Percentiles rank a stretch among this genome's conserved stretches.
Evolutionary conservation across 2,888 invertebrate genomes (phyloP).

Genomic region (Acrocera orbiculus): DNA sequence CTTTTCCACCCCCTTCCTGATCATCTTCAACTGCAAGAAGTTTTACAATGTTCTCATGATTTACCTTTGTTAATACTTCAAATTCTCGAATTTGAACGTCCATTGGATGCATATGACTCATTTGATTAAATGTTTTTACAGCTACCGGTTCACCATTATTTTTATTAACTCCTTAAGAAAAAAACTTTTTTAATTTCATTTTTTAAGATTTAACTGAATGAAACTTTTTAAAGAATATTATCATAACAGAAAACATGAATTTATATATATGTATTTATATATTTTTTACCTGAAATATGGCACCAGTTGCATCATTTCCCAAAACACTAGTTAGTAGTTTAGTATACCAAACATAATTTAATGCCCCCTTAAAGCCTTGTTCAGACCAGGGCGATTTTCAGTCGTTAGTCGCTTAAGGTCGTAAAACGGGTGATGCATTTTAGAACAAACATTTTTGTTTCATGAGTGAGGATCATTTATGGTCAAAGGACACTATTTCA

Average conservation of each 20-base stretch:
- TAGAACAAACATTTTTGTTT: no score
- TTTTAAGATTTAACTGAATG: background rate
- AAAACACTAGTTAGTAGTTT: conserved; percentile 70
- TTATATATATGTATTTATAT: background rate
- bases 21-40: conserved; percentile 83
- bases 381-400: no score
- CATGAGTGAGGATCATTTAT: no score
- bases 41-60: conserved; percentile 85
- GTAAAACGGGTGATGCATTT: no score
- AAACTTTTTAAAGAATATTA: background rate
- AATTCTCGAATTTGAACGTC: conserved; percentile 86
- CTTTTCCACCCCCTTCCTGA: conserved; percentile 59
- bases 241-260: background rate
- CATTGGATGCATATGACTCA: conserved; percentile 73
- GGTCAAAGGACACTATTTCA: no score
- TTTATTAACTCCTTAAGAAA: conserved; percentile 60
- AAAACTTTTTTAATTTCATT: background rate
- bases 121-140: conserved; percentile 82
- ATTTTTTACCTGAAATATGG: conserved; percentile 47
- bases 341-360: conserved; percentile 84
- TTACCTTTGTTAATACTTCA: conserved; percentile 71
- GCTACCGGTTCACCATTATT: conserved; percentile 84
- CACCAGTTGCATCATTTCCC: conserved; percentile 85
- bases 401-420: no score
- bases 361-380: conserved; percentile 63